These are phyloP conservation scores for Drosophila nr. perissopoda DNA, from an alignment of 2,888 invertebrate genomes.

Conservation along the genomic window DNA sequence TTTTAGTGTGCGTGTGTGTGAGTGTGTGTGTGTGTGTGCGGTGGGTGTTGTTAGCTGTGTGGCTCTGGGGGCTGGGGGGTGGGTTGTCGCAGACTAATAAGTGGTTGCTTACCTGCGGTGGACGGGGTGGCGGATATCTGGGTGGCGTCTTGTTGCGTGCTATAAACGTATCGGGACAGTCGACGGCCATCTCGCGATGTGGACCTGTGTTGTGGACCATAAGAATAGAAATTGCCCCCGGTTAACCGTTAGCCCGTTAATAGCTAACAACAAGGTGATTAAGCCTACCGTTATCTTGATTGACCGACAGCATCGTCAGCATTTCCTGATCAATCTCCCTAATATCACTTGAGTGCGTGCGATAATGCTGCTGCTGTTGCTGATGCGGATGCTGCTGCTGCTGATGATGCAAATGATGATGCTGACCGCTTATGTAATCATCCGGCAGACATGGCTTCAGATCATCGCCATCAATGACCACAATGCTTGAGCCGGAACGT, in stretches of 20 bases:
- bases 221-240: background rate
- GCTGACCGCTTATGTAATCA: conserved; percentile 85
- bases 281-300: conserved; percentile 87
- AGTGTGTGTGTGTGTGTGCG: background rate
- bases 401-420: conserved; percentile 71
- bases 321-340: conserved; percentile 88
- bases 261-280: background rate
- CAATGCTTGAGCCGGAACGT: conserved; percentile 92
- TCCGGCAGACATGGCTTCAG: conserved; percentile 87
- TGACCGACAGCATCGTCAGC: conserved; percentile 90
- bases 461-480: conserved; percentile 91
- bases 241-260: background rate
- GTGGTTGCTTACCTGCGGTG: conserved; percentile 86
- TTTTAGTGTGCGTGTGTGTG: conserved; percentile 1
- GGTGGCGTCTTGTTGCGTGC: conserved; percentile 96
- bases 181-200: conserved; percentile 99
- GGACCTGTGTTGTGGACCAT: conserved; percentile 87
- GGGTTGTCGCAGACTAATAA: background rate
- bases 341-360: conserved; percentile 86
- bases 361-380: conserved; percentile 82
- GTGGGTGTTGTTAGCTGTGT: conserved; percentile 2
- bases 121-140: conserved; percentile 93
- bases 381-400: conserved; percentile 49
- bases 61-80: background rate
- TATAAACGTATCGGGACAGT: conserved; percentile 97